Evolutionary conservation across 2,888 invertebrate genomes (phyloP).

Genomic region (Sisyra nigra): DNA sequence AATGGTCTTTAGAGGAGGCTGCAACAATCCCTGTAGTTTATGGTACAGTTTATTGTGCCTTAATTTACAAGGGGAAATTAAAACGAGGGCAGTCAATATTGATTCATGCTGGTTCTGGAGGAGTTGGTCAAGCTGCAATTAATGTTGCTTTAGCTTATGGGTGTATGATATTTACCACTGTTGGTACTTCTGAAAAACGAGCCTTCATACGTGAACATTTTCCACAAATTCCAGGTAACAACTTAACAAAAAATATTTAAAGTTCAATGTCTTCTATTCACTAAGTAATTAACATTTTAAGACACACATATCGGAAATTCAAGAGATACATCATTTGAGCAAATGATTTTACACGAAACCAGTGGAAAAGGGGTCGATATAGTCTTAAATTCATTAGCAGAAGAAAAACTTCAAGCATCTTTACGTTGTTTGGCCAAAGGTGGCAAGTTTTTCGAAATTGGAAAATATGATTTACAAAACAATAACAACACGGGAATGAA

Average conservation of each 20-base stretch:
- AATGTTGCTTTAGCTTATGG: conserved; percentile 43
- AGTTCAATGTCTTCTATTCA: neutral
- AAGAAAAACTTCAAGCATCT: conserved; percentile 71
- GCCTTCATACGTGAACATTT: conserved; percentile 34
- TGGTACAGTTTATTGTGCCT: conserved; percentile 24
- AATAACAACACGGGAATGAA: conserved; percentile 49
- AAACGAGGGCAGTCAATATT: conserved; percentile 21
- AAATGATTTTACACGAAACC: conserved; percentile 63
- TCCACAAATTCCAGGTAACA: conserved; percentile 21
- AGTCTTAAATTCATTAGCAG: conserved; percentile 80
- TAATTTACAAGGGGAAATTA: conserved; percentile 7
- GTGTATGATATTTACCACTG: conserved; percentile 45
- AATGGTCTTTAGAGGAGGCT: conserved; percentile 58
- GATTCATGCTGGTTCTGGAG: conserved; percentile 44
- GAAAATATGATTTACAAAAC: conserved; percentile 62
- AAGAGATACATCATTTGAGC: conserved; percentile 72
- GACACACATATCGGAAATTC: conserved; percentile 70
- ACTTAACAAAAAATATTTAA: neutral
- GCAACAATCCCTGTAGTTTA: conserved; percentile 65
- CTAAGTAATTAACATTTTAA: conserved; percentile 14
- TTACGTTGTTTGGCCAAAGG: conserved; percentile 38
- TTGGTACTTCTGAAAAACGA: conserved; percentile 32
- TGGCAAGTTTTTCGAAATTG: conserved; percentile 71
- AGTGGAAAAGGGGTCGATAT: conserved; percentile 79
- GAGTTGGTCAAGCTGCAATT: conserved; percentile 62